phyloP scores from a whole-genome alignment of 2,888 invertebrate genomes.

The Amphipoea oculea region DNA sequence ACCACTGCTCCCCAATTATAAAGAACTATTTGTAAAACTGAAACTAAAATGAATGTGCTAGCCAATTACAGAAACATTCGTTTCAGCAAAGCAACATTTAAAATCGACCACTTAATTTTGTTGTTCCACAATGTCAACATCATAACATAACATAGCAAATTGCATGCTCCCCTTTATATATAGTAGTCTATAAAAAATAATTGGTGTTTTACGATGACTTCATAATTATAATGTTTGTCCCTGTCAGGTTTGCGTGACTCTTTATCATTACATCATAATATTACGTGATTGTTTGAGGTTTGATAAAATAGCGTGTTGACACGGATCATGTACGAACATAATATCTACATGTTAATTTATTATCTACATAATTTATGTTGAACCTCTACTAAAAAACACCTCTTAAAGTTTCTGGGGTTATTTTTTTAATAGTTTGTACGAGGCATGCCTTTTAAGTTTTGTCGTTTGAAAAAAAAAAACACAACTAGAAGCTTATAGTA shows the following conservation, averaged over 20 bases:
- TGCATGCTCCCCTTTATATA: not conserved
- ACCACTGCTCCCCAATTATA: too few relatives aligned
- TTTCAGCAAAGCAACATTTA: not conserved
- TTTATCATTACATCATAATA: slow-evolving; percentile 5
- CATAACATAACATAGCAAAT: not conserved
- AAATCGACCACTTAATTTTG: not conserved
- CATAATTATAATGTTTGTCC: slow-evolving; percentile 17
- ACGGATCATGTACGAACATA: slow-evolving; percentile 9
- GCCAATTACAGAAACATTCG: not conserved
- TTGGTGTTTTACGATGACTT: slow-evolving; percentile 39
- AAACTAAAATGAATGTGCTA: not conserved
- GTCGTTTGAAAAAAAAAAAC: too few relatives aligned
- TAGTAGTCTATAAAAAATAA: slow-evolving; percentile 25
- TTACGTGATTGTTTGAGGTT: slow-evolving; percentile 4
- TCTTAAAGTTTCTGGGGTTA: too few relatives aligned
- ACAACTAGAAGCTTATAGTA: too few relatives aligned
- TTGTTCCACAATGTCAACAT: not conserved
- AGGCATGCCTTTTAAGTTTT: too few relatives aligned
- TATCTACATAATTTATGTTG: not conserved
- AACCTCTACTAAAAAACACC: not conserved
- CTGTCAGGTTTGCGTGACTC: slow-evolving; percentile 27
- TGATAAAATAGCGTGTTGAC: slow-evolving; percentile 26
- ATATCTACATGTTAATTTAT: slow-evolving; percentile 8
- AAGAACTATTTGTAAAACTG: too few relatives aligned
- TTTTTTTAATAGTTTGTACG: too few relatives aligned